Percentiles rank a stretch among this genome's conserved stretches.
These are phyloP conservation scores for Sialia sialis DNA, from an alignment of 2,113 vertebrate genomes.

Conservation along the genomic window DNA sequence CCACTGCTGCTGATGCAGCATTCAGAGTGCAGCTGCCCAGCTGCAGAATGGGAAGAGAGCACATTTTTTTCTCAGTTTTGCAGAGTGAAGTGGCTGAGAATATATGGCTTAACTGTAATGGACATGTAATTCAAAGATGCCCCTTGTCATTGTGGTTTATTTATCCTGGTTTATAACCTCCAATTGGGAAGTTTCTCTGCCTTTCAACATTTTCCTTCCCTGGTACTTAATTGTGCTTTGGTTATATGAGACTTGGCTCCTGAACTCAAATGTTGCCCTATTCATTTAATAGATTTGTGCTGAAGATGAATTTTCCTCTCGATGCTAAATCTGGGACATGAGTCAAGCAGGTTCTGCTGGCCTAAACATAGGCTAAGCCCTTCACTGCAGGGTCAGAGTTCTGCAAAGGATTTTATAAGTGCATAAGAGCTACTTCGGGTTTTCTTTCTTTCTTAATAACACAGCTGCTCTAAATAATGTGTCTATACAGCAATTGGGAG, in stretches of 20 bases:
- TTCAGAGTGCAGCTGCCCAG: background rate
- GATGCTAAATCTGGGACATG: background rate
- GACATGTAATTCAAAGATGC: background rate
- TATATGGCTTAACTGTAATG: background rate
- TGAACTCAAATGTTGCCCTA: background rate
- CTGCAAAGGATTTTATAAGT: background rate
- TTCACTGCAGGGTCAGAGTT: background rate
- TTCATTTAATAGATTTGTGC: background rate
- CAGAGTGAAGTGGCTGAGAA: background rate
- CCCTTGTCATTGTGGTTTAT: background rate
- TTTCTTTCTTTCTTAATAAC: background rate
- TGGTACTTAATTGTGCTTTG: background rate
- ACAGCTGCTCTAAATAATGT: background rate
- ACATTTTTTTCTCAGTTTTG: background rate
- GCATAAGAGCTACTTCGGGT: background rate
- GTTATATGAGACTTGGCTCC: background rate
- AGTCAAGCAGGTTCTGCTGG: background rate
- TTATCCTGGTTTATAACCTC: background rate
- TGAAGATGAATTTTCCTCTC: background rate
- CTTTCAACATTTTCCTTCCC: background rate
- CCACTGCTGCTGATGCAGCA: accelerated
- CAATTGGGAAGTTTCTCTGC: background rate
- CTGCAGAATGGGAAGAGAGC: accelerated
- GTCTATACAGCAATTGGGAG: background rate
- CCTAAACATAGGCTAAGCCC: background rate